phyloP scores from a whole-genome alignment of 2,797 vertebrate species.

The Eulemur coronatus region DNA sequence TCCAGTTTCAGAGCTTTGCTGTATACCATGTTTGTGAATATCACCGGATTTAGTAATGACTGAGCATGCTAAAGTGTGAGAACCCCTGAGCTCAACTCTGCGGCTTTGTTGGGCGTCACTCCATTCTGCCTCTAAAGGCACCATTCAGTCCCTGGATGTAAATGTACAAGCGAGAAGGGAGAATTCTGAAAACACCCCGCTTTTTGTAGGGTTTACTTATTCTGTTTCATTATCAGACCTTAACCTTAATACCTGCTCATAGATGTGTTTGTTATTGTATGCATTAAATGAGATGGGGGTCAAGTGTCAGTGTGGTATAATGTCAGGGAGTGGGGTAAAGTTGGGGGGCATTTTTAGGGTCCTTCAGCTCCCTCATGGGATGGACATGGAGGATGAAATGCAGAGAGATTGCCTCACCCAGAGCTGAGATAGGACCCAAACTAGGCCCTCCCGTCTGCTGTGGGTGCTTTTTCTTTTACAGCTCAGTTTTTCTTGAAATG shows the following conservation, averaged over 20 bases:
- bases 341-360: neutral
- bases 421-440: neutral
- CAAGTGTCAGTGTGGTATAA: neutral
- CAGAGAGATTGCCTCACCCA: neutral
- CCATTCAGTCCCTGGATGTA: neutral
- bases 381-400: neutral
- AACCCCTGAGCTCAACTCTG: neutral
- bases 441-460: neutral
- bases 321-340: neutral
- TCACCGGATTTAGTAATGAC: neutral
- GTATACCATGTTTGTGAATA: neutral
- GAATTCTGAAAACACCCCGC: neutral
- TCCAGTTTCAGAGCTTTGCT: neutral
- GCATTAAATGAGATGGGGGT: neutral
- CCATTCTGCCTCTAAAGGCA: neutral
- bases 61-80: neutral
- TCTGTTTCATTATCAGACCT: neutral
- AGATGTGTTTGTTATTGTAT: neutral
- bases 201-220: neutral
- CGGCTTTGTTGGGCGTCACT: neutral
- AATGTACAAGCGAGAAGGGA: accelerated
- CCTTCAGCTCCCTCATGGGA: accelerated
- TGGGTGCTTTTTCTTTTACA: neutral
- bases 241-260: neutral
- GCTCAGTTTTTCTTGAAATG: neutral